phyloP scores from a whole-genome alignment of 2,113 vertebrate genomes.

The Hypomesus transpacificus region DNA sequence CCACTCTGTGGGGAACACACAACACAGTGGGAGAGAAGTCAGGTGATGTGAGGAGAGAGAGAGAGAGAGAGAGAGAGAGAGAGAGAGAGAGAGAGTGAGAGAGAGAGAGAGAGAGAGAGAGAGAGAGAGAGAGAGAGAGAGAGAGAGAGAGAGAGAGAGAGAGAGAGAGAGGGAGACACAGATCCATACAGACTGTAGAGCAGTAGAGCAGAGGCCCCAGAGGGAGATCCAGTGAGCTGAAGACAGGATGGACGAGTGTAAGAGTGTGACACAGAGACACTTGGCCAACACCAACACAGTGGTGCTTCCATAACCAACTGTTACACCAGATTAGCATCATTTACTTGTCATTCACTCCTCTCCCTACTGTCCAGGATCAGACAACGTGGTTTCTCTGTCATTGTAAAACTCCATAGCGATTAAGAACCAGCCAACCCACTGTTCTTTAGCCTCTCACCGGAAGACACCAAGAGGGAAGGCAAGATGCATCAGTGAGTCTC shows the following conservation, averaged over 20 bases:
- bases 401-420: no score
- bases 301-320: no score
- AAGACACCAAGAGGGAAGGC: no score
- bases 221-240: neutral
- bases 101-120: neutral
- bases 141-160: neutral
- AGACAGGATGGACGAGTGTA: neutral
- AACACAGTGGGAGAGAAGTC: neutral
- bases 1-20: neutral
- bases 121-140: neutral
- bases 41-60: neutral
- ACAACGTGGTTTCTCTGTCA: no score
- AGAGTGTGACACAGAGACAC: no score
- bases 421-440: no score
- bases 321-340: no score
- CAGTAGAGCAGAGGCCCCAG: neutral
- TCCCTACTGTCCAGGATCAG: no score
- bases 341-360: no score
- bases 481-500: no score
- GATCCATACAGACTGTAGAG: neutral
- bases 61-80: neutral
- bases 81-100: neutral
- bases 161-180: neutral
- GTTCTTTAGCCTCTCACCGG: no score
- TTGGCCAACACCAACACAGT: no score